Base-by-base conservation (phyloP, 2,797 vertebrate species). In the Aplochiton taeniatus region DNA sequence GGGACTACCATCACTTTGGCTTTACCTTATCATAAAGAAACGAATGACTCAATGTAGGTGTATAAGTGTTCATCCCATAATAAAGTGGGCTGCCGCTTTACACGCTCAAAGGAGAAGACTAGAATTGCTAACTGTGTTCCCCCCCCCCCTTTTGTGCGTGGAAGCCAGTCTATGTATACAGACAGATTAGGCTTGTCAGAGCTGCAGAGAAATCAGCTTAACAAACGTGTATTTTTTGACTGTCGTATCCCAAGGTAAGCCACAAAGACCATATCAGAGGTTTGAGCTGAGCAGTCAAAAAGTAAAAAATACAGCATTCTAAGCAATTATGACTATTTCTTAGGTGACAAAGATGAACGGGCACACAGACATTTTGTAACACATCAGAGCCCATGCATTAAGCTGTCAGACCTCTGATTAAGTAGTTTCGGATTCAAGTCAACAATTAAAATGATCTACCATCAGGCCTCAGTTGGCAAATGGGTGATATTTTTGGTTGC, bases 21-120 rank as follows among this genome's bases (percentile, higher is more conserved):
- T 76, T 82, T 81, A 71, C 79, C 75, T 79, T 65, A 41, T 58
- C 69, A 69, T 76, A 83, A 75, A 75, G 78, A 75, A 65, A 63
- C 65, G 78, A 71, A 76, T 78, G 71, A 75, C 69, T 70, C 58
- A 61, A 71, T 79, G 70, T 69, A 69, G 65, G 75, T 70, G 72
- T 77, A 80, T 76, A 70, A 52, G 68, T 61, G 48, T 73, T 77
- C 72, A 79, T 75, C 77, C 70, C 58, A 64, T 72, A 59, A 64
- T 44, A 18, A 41, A 17, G 12, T 18, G 16, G 45, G 41, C 50
- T 42, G 16, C 18, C 48, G 49, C 51, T 44, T 49, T 17, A 58
- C 53, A 42, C 49, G 54, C 66, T 65, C 53, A 69, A 82, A 77
- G 65, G 73, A 52, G 59, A 49, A 69, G 68, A 17, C 54, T 47